Evolutionary conservation across 2,113 vertebrate genomes (phyloP), one percentile per base, ranked within the genome.

Genomic region (Ctenodactylus gundi): DNA sequence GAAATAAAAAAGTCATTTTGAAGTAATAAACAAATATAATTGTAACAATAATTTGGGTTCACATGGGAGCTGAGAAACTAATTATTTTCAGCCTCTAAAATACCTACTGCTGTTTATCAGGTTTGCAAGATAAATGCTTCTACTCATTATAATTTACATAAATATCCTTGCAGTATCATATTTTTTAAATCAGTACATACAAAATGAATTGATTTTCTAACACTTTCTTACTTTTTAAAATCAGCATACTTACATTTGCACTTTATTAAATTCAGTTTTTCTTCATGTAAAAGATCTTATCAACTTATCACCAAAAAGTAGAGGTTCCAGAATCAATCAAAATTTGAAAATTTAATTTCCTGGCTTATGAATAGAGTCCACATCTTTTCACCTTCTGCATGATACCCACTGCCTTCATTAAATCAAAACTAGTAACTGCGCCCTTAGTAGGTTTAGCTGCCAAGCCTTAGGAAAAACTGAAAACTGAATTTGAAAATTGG

Each of bases 11-110:
- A 87, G 75, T 91, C 70, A 93, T 81, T 94, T 84, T 81, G 64
- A 89, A 95, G 34, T 81, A 94, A 95, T 91, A 95, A 96, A 97
- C 85, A 96, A 96, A 92, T 84, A 93, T 34, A 95, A 96, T 93
- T 93, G 41, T 84, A 94, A 58, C 86, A 87, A 89, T 93, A 89
- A 87, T 87, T 93, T 95, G 55, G 60, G 91, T 65, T 58, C 95
- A 94, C 27, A 34, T 23, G 34, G 76, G 95, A 85, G 49, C 88
- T 44, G 36, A 93, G 55, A 55, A 93, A 95, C 68, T 91, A 93
- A 97, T 97, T 97, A 93, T 90, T 95, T 96, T 94, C 31, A 94
- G 75, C 46, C 81, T 91, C 86, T 94, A 82, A 95, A 93, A 84
- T 78, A 84, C 84, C 87, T 91, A 72, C 87, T 91, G 70, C 76